These are phyloP conservation scores for Argya squamiceps DNA, from an alignment of 2,797 vertebrate genomes.

Conservation along the genomic window DNA sequence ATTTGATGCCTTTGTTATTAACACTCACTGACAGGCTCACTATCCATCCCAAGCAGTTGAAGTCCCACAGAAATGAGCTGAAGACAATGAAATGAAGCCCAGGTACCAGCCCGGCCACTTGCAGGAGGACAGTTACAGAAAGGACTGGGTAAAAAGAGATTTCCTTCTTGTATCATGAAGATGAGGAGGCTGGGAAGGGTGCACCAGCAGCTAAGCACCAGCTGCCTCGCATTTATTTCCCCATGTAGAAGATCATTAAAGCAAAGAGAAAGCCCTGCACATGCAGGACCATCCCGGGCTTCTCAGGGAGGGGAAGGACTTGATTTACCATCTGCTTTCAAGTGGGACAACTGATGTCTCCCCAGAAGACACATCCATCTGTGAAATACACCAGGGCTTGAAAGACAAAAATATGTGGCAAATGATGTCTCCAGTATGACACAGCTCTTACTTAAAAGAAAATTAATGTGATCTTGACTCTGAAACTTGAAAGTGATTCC, in stretches of 20 bases:
- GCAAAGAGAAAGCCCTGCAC: neutral
- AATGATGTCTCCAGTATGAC: neutral
- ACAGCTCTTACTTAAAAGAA: neutral
- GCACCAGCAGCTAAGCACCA: neutral
- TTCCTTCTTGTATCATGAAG: neutral
- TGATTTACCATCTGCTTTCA: neutral
- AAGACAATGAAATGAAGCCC: neutral
- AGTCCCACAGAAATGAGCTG: neutral
- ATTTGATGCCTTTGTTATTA: neutral
- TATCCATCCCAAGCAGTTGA: neutral
- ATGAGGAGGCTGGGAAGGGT: neutral
- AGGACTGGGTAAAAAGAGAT: neutral
- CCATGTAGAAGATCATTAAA: rapidly evolving
- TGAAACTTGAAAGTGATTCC: neutral
- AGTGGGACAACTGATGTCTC: neutral
- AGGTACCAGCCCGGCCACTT: neutral
- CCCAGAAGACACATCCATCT: neutral
- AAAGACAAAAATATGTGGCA: neutral
- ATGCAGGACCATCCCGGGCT: neutral
- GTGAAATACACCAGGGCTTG: neutral
- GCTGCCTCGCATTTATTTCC: neutral
- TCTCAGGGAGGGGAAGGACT: neutral
- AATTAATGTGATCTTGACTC: neutral
- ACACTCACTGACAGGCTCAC: too few relatives aligned
- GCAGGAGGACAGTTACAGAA: neutral